These are phyloP conservation scores for Sebastes hopkinsi DNA, from an alignment of 2,797 vertebrate genomes.

Conservation along the genomic window DNA sequence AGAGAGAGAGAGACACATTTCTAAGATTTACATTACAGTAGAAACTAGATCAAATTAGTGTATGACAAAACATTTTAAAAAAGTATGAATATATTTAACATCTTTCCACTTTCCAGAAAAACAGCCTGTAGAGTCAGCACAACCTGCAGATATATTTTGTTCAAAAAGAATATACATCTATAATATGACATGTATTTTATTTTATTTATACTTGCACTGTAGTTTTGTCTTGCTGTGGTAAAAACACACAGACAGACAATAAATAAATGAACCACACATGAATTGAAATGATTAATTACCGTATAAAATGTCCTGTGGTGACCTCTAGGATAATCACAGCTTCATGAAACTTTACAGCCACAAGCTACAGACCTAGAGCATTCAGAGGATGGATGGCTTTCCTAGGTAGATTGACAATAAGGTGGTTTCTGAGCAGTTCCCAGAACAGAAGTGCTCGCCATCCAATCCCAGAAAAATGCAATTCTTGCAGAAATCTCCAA, in stretches of 20 bases:
- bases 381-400: too few relatives aligned
- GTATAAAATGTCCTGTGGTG: too few relatives aligned
- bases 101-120: not conserved
- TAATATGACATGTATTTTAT: not conserved
- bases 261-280: not conserved
- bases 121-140: not conserved
- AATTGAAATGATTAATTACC: not conserved
- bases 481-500: too few relatives aligned
- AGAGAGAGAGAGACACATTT: not conserved
- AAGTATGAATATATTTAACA: not conserved
- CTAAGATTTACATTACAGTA: not conserved
- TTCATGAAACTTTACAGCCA: too few relatives aligned
- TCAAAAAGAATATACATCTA: not conserved
- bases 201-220: not conserved
- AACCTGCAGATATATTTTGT: not conserved
- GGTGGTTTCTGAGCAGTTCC: too few relatives aligned
- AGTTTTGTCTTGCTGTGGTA: not conserved
- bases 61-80: not conserved
- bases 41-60: conserved; percentile 4
- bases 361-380: too few relatives aligned
- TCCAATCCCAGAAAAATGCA: too few relatives aligned
- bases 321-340: too few relatives aligned
- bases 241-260: not conserved
- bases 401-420: too few relatives aligned
- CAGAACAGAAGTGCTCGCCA: too few relatives aligned